Evolutionary conservation across 2,113 vertebrate genomes (phyloP).

Genomic region (Polypterus senegalus): DNA sequence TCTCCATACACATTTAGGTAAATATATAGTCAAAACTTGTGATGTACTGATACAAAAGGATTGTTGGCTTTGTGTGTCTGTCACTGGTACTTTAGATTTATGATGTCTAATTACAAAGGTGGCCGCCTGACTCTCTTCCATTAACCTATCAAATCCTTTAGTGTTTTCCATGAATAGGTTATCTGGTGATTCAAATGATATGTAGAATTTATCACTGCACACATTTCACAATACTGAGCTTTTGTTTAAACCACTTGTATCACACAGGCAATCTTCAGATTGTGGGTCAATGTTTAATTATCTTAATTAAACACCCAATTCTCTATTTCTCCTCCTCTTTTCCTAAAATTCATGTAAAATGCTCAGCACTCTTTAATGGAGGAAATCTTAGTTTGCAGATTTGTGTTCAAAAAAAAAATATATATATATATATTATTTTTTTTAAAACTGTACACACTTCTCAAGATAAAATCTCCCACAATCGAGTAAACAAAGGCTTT

Average conservation of each 20-base stretch:
- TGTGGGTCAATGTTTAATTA: conserved; percentile 46
- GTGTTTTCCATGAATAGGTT: conserved; percentile 55
- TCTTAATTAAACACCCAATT: conserved; percentile 48
- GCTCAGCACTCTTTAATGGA: neutral
- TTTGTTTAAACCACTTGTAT: conserved; percentile 17
- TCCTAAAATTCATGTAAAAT: conserved; percentile 24
- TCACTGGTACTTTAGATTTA: conserved; percentile 75
- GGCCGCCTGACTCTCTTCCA: conserved; percentile 59
- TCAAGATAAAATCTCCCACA: too few relatives aligned
- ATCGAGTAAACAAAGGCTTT: too few relatives aligned
- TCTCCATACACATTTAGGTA: conserved; percentile 62
- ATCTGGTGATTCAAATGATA: conserved; percentile 41
- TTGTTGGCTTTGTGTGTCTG: conserved; percentile 64
- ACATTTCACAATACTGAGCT: conserved; percentile 32
- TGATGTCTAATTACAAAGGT: conserved; percentile 63
- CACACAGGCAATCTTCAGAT: conserved; percentile 44
- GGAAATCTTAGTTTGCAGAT: neutral
- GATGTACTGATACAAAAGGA: conserved; percentile 56
- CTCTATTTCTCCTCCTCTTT: conserved; percentile 15
- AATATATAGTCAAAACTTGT: conserved; percentile 68
- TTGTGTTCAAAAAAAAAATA: too few relatives aligned
- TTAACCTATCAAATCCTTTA: conserved; percentile 66
- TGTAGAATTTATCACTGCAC: conserved; percentile 38
- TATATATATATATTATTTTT: too few relatives aligned
- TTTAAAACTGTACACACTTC: too few relatives aligned